Percentiles rank a stretch among this genome's conserved stretches.
phyloP scores from a whole-genome alignment of 1,140 invertebrate species.

The Portunus trituberculatus region DNA sequence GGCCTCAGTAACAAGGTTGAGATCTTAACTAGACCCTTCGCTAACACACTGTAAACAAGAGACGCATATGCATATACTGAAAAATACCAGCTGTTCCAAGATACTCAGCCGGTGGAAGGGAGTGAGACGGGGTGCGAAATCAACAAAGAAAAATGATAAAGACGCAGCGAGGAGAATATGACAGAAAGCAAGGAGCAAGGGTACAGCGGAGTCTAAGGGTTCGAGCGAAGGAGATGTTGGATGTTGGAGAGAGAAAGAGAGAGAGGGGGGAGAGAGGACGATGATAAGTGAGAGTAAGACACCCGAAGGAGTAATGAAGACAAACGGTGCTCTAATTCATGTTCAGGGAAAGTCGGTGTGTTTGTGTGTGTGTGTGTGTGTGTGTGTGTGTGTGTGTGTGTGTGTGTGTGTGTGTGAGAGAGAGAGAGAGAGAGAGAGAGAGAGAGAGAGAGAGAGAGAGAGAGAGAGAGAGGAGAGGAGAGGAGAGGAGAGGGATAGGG shows the following conservation, averaged over 20 bases:
- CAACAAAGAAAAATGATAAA: neutral
- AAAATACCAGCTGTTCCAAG: neutral
- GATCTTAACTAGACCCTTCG: neutral
- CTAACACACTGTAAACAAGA: neutral
- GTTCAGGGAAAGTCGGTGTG: neutral
- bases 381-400: too few species aligned
- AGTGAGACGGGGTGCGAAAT: neutral
- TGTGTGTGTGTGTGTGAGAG: too few species aligned
- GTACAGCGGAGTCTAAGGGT: too few species aligned
- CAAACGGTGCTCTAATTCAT: neutral
- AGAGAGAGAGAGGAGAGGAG: neutral
- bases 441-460: constrained; percentile 36
- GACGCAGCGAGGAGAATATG: neutral
- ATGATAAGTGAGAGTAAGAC: neutral
- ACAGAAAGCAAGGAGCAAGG: neutral
- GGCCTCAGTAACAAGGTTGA: too few species aligned
- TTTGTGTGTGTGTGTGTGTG: too few species aligned
- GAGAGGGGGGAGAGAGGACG: neutral
- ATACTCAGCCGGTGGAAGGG: neutral
- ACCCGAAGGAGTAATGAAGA: neutral
- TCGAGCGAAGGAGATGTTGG: neutral
- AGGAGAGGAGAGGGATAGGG: neutral
- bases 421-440: constrained; percentile 45
- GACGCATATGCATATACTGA: neutral
- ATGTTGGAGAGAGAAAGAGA: neutral